These are phyloP conservation scores for Cosmorhoe ocellata DNA, from an alignment of 2,888 invertebrate species.

Conservation along the genomic window DNA sequence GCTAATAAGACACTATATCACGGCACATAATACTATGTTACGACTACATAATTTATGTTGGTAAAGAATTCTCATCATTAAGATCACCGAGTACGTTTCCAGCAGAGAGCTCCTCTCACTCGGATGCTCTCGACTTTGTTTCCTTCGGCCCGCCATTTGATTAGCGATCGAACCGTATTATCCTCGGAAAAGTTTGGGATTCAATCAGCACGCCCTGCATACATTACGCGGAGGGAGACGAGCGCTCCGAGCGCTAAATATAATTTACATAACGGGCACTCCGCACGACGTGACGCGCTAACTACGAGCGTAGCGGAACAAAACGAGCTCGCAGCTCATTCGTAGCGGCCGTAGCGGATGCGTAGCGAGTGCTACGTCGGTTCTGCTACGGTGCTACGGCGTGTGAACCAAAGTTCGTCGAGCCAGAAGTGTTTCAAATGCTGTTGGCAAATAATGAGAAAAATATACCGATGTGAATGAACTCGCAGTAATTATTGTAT, in stretches of 20 bases:
- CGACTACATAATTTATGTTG: too few species aligned
- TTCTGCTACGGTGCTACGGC: neutral
- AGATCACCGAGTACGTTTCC: too few species aligned
- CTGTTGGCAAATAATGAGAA: too few species aligned
- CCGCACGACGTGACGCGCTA: constrained; percentile 22
- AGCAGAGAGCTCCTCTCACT: too few species aligned
- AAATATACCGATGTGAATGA: too few species aligned
- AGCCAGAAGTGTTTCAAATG: too few species aligned
- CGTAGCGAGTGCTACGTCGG: constrained; percentile 6
- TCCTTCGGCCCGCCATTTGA: neutral
- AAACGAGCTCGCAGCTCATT: constrained; percentile 2
- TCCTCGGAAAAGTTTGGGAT: constrained; percentile 5
- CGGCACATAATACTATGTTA: too few species aligned
- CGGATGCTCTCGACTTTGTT: neutral
- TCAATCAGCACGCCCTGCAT: constrained; percentile 12
- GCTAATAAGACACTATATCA: constrained; percentile 18
- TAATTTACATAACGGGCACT: constrained; percentile 27
- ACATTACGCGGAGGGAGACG: constrained; percentile 8
- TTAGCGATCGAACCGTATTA: constrained; percentile 4
- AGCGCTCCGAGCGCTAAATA: constrained; percentile 22
- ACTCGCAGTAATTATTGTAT: too few species aligned
- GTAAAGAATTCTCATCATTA: neutral
- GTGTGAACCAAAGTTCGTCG: neutral
- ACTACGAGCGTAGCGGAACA: neutral
- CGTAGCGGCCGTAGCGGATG: constrained; percentile 2